Percentiles rank a stretch among this genome's conserved stretches.
Evolutionary conservation across 2,797 vertebrate genomes (phyloP).

Genomic region (Hephaestus fuliginosus): DNA sequence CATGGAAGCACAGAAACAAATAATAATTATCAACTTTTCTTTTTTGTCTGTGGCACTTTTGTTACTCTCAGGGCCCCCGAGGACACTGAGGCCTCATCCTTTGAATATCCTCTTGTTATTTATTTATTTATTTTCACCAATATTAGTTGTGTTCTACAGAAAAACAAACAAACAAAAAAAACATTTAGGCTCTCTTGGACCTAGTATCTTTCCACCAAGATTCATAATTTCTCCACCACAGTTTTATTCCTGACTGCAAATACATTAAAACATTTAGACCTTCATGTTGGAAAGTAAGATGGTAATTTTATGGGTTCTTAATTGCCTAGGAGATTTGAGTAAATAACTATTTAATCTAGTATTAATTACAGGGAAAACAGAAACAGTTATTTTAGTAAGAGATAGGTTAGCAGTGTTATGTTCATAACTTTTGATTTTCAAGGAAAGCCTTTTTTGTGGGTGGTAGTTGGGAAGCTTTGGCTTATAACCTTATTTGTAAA

Average conservation of each 20-base stretch:
- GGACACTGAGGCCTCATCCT: too few relatives aligned
- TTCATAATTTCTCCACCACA: not conserved
- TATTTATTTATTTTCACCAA: too few relatives aligned
- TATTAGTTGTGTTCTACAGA: not conserved
- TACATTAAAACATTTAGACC: not conserved
- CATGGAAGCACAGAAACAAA: not conserved
- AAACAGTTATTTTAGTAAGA: not conserved
- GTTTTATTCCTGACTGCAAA: not conserved
- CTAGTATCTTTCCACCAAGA: not conserved
- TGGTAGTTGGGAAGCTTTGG: too few relatives aligned
- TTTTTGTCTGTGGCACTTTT: not conserved
- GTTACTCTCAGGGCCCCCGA: not conserved
- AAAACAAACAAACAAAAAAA: not conserved
- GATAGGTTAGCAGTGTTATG: not conserved
- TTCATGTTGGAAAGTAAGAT: not conserved
- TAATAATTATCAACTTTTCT: not conserved
- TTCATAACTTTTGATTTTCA: too few relatives aligned
- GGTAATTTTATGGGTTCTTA: not conserved
- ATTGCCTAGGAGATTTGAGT: not conserved
- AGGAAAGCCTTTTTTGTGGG: too few relatives aligned
- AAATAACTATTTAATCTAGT: not conserved
- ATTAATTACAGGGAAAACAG: not conserved
- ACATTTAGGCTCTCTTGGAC: not conserved
- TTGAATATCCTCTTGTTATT: too few relatives aligned
- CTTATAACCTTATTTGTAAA: too few relatives aligned